phyloP scores from a whole-genome alignment of 2,113 vertebrate species.

The Dicrurus megarhynchus region DNA sequence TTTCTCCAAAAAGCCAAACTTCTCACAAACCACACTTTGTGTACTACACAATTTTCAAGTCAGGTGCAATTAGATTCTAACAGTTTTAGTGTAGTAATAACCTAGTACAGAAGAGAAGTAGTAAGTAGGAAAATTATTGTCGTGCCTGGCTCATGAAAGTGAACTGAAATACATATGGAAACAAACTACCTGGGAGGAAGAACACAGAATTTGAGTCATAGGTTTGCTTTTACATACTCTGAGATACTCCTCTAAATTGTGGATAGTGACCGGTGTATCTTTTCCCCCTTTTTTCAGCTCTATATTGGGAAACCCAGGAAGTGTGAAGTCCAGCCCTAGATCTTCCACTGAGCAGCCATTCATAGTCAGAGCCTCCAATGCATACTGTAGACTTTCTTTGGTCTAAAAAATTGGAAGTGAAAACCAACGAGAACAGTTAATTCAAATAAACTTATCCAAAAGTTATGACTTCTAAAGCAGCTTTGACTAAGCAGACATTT shows the following conservation, averaged over 20 bases:
- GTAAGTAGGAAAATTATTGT: background rate
- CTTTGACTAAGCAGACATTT: background rate
- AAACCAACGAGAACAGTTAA: background rate
- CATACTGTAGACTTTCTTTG: constrained; percentile 94
- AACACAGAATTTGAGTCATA: background rate
- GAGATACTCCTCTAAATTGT: constrained; percentile 97
- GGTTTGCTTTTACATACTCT: constrained; percentile 77
- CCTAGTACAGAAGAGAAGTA: background rate
- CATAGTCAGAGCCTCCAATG: constrained; percentile 94
- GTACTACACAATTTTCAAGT: background rate
- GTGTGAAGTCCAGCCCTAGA: constrained; percentile 94
- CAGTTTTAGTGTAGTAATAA: background rate
- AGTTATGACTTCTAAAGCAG: background rate
- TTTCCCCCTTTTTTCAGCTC: constrained; percentile 99
- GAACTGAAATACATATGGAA: background rate
- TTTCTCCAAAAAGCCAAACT: background rate
- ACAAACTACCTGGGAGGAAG: background rate
- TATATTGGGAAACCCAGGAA: constrained; percentile 96
- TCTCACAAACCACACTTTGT: background rate
- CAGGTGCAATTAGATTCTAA: background rate
- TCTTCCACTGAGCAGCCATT: constrained; percentile 99
- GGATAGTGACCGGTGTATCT: constrained; percentile 91
- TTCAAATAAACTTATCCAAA: background rate
- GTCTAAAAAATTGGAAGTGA: constrained; percentile 72
- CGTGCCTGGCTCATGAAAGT: background rate